These are phyloP conservation scores for Argentina silus DNA, from an alignment of 2,797 vertebrate genomes.

Conservation along the genomic window DNA sequence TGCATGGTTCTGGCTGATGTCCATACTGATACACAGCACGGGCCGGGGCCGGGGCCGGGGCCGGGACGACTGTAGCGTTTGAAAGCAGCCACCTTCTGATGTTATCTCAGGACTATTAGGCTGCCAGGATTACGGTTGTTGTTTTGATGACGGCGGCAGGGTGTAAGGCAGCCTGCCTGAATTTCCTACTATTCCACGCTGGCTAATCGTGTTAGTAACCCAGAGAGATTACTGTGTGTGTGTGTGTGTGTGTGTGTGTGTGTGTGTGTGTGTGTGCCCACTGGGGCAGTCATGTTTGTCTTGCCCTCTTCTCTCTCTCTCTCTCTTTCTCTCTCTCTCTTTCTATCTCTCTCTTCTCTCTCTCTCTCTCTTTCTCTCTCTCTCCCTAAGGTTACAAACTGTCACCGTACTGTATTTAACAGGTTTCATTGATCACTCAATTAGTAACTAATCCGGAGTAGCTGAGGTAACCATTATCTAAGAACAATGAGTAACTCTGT, in stretches of 20 bases:
- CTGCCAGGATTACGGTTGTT: conserved; percentile 45
- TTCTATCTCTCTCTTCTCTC: not conserved
- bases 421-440: conserved; percentile 19
- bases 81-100: conserved; percentile 24
- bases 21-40: conserved; percentile 12
- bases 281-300: not conserved
- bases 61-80: not conserved
- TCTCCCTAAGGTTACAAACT: not conserved
- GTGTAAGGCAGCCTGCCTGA: not conserved
- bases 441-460: conserved; percentile 21
- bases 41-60: not conserved
- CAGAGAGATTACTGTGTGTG: conserved; percentile 32
- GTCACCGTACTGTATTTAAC: not conserved
- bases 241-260: conserved; percentile 15
- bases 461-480: conserved; percentile 14
- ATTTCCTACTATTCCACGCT: not conserved
- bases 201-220: conserved; percentile 34
- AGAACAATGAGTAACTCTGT: conserved; percentile 8
- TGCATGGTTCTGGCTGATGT: conserved; percentile 12
- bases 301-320: not conserved
- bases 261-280: conserved; percentile 8
- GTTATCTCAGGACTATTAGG: conserved; percentile 28
- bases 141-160: conserved; percentile 49
- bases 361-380: not conserved
- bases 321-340: too few species aligned